Evolutionary conservation across 2,113 vertebrate genomes (phyloP).

Genomic region (Sprattus sprattus): DNA sequence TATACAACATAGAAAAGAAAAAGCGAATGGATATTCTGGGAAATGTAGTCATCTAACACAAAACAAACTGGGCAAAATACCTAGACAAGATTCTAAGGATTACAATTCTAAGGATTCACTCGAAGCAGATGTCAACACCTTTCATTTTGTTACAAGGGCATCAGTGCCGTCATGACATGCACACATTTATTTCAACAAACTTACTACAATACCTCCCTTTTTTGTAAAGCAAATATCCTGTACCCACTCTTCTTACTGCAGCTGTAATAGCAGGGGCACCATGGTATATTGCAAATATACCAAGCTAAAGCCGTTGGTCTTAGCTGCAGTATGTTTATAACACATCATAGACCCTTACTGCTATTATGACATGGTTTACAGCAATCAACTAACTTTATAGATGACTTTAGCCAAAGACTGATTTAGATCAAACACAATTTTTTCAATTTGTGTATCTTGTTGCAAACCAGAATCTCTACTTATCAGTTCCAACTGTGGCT

Average conservation of each 20-base stretch:
- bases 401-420: too few relatives aligned
- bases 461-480: background rate
- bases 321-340: background rate
- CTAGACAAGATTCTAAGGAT: background rate
- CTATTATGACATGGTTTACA: background rate
- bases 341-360: background rate
- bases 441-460: background rate
- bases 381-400: background rate
- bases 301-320: background rate
- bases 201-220: background rate
- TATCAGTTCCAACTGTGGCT: background rate
- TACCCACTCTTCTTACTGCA: background rate
- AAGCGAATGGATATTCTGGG: background rate
- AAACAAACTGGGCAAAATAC: background rate
- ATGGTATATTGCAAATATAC: background rate
- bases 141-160: background rate
- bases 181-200: background rate
- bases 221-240: background rate
- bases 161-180: constrained; percentile 5
- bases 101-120: background rate
- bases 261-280: background rate
- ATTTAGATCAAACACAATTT: background rate
- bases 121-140: background rate
- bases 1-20: background rate
- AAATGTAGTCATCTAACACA: background rate